phyloP scores from a whole-genome alignment of 2,888 invertebrate genomes.

The Gandaritis pyraliata region DNA sequence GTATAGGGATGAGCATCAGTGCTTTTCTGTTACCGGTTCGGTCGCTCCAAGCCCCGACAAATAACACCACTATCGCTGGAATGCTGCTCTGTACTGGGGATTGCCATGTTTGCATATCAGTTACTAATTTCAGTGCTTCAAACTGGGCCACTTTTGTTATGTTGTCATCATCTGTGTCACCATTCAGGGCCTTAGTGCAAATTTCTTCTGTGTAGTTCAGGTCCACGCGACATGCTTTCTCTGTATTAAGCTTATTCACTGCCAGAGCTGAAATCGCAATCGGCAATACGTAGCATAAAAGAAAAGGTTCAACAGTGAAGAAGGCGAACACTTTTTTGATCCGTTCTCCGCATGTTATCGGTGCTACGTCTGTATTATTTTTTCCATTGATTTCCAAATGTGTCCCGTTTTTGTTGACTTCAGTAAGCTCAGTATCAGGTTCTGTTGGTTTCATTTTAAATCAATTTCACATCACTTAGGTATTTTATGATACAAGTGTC shows the following conservation, averaged over 20 bases:
- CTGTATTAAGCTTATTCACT: conserved; percentile 80
- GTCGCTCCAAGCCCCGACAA: conserved; percentile 87
- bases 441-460: conserved; percentile 48
- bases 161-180: conserved; percentile 57
- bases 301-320: conserved; percentile 87
- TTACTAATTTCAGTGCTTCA: conserved; percentile 72
- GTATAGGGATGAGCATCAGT: conserved; percentile 82
- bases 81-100: conserved; percentile 81
- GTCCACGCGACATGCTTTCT: conserved; percentile 84
- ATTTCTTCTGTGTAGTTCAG: conserved; percentile 75
- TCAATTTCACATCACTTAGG: conserved; percentile 34
- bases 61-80: conserved; percentile 83
- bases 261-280: conserved; percentile 85
- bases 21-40: conserved; percentile 83
- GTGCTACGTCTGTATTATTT: conserved; percentile 30
- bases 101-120: conserved; percentile 83
- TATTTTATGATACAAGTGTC: conserved; percentile 12
- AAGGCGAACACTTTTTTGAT: conserved; percentile 54
- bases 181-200: conserved; percentile 72
- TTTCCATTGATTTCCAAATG: conserved; percentile 39
- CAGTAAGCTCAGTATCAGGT: conserved; percentile 45
- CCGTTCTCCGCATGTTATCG: conserved; percentile 40
- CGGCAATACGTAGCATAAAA: conserved; percentile 86
- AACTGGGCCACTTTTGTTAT: conserved; percentile 63
- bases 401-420: conserved; percentile 25